A percentile compares a stretch with the other conserved stretches of the same genome.
Conservation (phyloP, 2,113 vertebrate species). For the rabbit (Oryctolagus cuniculus) region DNA sequence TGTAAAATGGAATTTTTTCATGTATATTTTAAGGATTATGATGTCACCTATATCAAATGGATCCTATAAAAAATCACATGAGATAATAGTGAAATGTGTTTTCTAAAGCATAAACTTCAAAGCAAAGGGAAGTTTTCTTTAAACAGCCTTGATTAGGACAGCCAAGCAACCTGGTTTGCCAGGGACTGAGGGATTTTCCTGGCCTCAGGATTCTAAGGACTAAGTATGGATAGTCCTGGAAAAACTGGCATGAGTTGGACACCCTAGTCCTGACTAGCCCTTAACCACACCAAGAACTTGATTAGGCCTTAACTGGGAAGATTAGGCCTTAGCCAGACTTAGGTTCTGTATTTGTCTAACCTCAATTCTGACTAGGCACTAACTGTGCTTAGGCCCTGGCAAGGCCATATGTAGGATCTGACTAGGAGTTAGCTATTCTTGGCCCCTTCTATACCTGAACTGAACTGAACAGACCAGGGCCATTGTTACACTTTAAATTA, state of each 20-base stretch:
- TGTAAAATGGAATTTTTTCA: constrained; percentile 38
- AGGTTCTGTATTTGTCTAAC: background rate
- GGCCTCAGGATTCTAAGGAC: background rate
- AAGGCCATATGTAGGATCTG: background rate
- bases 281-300: constrained; percentile 2
- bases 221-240: constrained; percentile 18
- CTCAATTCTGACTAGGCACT: background rate
- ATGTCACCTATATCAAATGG: background rate
- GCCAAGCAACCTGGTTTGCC: background rate
- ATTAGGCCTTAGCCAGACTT: background rate
- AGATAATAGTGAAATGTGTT: background rate
- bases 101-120: constrained; percentile 33
- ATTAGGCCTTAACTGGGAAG: background rate
- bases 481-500: background rate
- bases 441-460: background rate
- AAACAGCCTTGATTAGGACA: background rate
- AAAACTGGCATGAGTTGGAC: background rate
- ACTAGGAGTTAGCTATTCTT: constrained; percentile 34
- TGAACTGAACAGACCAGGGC: background rate
- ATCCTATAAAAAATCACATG: background rate
- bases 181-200: background rate
- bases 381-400: background rate
- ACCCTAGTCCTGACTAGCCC: background rate
- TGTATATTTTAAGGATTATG: background rate
- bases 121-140: background rate